A percentile compares a stretch with the other conserved stretches of the same genome.
phyloP scores from a whole-genome alignment of 2,888 invertebrate genomes.

The Lasius fuliginosus region DNA sequence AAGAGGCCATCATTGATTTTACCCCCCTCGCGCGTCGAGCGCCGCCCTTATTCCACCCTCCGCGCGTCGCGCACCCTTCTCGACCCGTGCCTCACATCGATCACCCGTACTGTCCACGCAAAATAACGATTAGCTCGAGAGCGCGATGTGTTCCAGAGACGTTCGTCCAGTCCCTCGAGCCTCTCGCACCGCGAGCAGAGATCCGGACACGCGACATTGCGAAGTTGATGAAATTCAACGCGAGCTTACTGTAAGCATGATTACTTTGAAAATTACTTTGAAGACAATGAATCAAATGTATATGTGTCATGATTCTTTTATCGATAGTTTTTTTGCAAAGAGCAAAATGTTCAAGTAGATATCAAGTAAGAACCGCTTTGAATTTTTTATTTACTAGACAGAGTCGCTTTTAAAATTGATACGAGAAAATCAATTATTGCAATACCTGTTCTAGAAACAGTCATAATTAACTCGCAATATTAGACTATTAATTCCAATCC shows the following conservation, averaged over 20 bases:
- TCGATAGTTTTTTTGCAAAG: not conserved
- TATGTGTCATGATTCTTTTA: not conserved
- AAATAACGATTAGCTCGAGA: conserved; percentile 77
- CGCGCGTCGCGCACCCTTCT: conserved; percentile 72
- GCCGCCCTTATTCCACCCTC: conserved; percentile 72
- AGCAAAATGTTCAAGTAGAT: not conserved
- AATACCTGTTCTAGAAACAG: not conserved
- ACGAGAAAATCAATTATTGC: not conserved
- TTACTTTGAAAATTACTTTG: not conserved
- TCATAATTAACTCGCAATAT: not conserved
- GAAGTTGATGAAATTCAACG: conserved; percentile 17
- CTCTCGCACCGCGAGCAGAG: conserved; percentile 50
- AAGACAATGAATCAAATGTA: not conserved
- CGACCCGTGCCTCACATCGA: conserved; percentile 73
- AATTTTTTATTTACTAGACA: not conserved
- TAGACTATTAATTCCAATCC: not conserved
- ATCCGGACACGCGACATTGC: conserved; percentile 40
- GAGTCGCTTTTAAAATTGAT: not conserved
- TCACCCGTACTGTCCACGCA: conserved; percentile 77
- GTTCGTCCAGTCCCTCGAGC: conserved; percentile 43
- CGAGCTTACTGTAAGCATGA: not conserved
- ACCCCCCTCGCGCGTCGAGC: conserved; percentile 72
- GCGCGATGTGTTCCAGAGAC: conserved; percentile 69
- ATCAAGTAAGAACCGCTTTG: not conserved
- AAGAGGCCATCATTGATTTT: conserved; percentile 83